Evolutionary conservation across 1,140 invertebrate genomes (phyloP).

Genomic region (Teleogryllus occipitalis): DNA sequence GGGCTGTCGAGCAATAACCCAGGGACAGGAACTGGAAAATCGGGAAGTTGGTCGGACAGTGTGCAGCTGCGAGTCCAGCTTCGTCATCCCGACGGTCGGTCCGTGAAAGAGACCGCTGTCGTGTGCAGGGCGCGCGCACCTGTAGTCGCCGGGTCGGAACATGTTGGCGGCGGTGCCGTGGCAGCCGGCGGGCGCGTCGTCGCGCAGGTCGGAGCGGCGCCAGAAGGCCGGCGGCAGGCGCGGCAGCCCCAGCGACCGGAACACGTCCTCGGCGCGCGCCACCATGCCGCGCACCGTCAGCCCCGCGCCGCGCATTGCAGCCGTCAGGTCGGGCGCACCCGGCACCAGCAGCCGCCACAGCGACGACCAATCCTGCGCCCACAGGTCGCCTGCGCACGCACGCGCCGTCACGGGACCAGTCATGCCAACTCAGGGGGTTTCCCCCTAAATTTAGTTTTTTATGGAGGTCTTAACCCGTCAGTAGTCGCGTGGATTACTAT

Average conservation of each 20-base stretch:
- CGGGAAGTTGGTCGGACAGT: no score
- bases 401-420: no score
- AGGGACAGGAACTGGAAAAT: no score
- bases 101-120: no score
- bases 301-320: constrained; percentile 41
- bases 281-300: constrained; percentile 51
- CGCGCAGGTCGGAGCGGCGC: constrained; percentile 47
- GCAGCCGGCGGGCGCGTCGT: constrained; percentile 32
- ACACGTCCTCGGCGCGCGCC: constrained; percentile 53
- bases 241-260: constrained; percentile 49
- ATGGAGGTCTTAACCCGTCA: no score
- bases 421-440: no score
- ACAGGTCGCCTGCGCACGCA: constrained; percentile 41
- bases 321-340: constrained; percentile 39
- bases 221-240: constrained; percentile 51
- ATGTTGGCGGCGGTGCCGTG: constrained; percentile 63
- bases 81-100: no score
- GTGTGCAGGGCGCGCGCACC: constrained; percentile 37
- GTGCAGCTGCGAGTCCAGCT: no score
- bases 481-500: no score
- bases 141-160: constrained; percentile 53
- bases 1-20: no score
- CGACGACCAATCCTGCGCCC: constrained; percentile 51
- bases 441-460: no score
- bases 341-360: constrained; percentile 38